Evolutionary conservation across 2,797 vertebrate genomes (phyloP).

Genomic region (Darevskia mixta): DNA sequence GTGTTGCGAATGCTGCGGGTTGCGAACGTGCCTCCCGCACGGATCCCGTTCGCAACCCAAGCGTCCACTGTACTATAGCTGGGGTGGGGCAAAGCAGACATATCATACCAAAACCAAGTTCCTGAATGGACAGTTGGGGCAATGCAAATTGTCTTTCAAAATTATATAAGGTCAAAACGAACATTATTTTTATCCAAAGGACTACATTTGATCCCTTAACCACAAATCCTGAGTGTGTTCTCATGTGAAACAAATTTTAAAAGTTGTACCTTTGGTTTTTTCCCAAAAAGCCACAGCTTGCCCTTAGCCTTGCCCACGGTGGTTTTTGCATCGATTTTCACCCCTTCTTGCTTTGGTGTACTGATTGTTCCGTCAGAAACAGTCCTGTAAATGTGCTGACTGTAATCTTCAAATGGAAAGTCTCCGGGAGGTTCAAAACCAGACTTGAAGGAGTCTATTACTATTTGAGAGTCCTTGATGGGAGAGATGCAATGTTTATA

Average conservation of each 20-base stretch:
- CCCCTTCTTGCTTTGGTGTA: constrained; percentile 87
- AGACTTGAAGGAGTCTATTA: constrained; percentile 98
- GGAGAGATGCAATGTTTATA: constrained; percentile 44
- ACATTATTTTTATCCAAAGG: neutral
- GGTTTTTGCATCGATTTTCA: constrained; percentile 90
- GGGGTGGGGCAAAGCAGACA: neutral
- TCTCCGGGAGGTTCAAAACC: constrained; percentile 95
- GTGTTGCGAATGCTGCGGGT: too few relatives aligned
- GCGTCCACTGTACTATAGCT: neutral
- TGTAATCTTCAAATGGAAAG: constrained; percentile 98
- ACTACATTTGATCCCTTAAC: constrained; percentile 7
- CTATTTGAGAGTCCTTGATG: constrained; percentile 90
- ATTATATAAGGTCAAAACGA: neutral
- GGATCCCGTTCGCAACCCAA: too few relatives aligned
- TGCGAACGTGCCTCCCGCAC: too few relatives aligned
- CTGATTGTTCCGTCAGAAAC: constrained; percentile 96
- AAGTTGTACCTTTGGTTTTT: constrained; percentile 96
- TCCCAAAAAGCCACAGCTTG: constrained; percentile 99
- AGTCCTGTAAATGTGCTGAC: constrained; percentile 95
- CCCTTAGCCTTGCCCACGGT: constrained; percentile 92
- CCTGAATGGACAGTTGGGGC: neutral
- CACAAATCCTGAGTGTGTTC: constrained; percentile 39
- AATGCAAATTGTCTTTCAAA: neutral
- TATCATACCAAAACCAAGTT: neutral
- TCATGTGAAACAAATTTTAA: constrained; percentile 52